Evolutionary conservation across 2,888 invertebrate species (phyloP).

Genomic region (Drosophila vallismaia): DNA sequence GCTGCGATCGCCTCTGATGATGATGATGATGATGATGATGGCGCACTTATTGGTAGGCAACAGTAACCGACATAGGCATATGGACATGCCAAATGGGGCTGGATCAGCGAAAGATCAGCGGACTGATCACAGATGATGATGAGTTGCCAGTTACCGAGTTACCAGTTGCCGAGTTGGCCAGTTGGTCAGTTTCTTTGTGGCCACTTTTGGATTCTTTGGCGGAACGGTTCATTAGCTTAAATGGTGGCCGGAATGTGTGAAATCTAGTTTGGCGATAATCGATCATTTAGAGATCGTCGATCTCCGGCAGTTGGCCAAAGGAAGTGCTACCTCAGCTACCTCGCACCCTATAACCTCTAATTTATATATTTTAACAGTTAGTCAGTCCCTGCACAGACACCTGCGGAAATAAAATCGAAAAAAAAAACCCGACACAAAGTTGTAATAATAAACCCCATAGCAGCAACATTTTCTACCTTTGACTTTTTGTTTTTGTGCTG

Average conservation of each 20-base stretch:
- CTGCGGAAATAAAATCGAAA: background rate
- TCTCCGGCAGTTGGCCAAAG: background rate
- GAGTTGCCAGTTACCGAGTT: conserved; percentile 32
- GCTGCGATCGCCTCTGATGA: conserved; percentile 11
- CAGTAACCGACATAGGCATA: conserved; percentile 46
- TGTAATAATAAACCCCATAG: conserved; percentile 2
- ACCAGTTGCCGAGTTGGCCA: background rate
- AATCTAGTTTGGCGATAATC: conserved; percentile 62
- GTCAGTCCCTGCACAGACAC: conserved; percentile 11
- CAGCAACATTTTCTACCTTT: conserved; percentile 14
- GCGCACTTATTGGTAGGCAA: conserved; percentile 32
- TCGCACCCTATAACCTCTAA: too few species aligned
- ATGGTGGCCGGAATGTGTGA: conserved; percentile 70
- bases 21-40: conserved; percentile 33
- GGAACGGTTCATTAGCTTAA: conserved; percentile 69
- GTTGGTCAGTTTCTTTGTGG: conserved; percentile 45
- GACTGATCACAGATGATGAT: conserved; percentile 42
- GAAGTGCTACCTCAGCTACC: background rate
- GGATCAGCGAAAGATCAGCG: conserved; percentile 32
- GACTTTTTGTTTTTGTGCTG: background rate
- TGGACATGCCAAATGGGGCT: conserved; percentile 36
- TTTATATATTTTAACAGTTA: too few species aligned
- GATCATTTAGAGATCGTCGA: conserved; percentile 62
- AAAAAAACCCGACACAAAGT: background rate
- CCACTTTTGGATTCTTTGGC: conserved; percentile 1